Evolutionary conservation across 2,888 invertebrate species (phyloP).

Genomic region (Hemithea aestivaria): DNA sequence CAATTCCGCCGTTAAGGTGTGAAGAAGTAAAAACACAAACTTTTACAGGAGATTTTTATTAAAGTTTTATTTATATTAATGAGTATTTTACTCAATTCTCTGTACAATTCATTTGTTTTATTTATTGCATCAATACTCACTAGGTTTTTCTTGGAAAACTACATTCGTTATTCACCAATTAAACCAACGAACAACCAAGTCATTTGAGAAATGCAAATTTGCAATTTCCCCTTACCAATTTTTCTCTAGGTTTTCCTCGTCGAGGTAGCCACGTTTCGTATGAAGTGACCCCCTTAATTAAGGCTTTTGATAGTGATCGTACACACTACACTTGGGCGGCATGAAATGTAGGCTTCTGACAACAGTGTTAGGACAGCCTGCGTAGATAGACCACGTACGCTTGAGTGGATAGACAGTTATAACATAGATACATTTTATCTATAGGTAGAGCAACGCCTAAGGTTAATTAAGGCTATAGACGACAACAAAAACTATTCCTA

Average conservation of each 20-base stretch:
- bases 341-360: slow-evolving; percentile 3
- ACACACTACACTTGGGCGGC: slow-evolving; percentile 10
- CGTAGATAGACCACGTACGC: slow-evolving; percentile 2
- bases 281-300: slow-evolving; percentile 15
- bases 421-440: too few relatives aligned
- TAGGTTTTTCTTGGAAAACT: too few relatives aligned
- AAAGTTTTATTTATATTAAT: too few relatives aligned
- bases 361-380: neutral
- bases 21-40: too few relatives aligned
- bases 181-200: slow-evolving; percentile 5
- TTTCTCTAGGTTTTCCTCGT: slow-evolving; percentile 9
- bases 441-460: too few relatives aligned
- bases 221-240: slow-evolving; percentile 7
- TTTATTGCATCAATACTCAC: too few relatives aligned
- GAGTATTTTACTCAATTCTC: too few relatives aligned
- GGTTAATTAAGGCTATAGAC: too few relatives aligned
- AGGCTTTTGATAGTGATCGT: slow-evolving; percentile 10
- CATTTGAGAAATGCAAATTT: slow-evolving; percentile 6
- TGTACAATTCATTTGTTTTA: too few relatives aligned
- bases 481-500: too few relatives aligned
- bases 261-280: slow-evolving; percentile 13
- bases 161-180: slow-evolving; percentile 1
- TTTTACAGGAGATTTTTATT: too few relatives aligned
- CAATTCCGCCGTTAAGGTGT: too few relatives aligned
- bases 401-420: neutral